Evolutionary conservation across 2,797 vertebrate species (phyloP).

Genomic region (Luscinia megarhynchos): DNA sequence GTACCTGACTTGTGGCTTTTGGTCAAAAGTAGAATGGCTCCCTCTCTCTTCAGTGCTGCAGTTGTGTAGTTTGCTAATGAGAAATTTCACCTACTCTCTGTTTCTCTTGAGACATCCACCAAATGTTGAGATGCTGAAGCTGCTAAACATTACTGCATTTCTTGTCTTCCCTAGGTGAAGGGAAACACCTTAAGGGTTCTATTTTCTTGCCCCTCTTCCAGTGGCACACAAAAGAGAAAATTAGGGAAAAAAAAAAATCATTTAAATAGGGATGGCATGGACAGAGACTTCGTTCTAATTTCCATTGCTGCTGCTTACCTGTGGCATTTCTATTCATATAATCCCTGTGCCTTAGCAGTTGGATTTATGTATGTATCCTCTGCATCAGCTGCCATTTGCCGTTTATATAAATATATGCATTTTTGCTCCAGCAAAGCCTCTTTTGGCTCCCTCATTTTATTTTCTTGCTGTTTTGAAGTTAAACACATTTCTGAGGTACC

Average conservation of each 20-base stretch:
- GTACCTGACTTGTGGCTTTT: not conserved
- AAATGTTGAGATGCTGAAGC: not conserved
- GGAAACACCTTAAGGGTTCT: not conserved
- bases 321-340: not conserved
- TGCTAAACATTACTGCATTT: not conserved
- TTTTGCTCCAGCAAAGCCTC: not conserved
- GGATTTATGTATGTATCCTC: not conserved
- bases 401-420: not conserved
- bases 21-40: not conserved
- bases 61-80: not conserved
- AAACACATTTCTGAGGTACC: conserved; percentile 12
- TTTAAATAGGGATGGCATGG: not conserved
- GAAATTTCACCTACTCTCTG: not conserved
- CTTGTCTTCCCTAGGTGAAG: not conserved
- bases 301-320: not conserved
- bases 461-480: conserved; percentile 22
- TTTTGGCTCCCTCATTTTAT: not conserved
- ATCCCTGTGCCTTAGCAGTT: not conserved
- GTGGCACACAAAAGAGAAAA: not conserved
- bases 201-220: not conserved
- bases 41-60: not conserved
- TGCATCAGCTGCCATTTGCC: not conserved
- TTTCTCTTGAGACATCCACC: not conserved
- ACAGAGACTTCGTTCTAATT: not conserved
- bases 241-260: rapidly evolving